Conservation (phyloP, 2,113 vertebrate species). For the Pampusana beccarii region DNA sequence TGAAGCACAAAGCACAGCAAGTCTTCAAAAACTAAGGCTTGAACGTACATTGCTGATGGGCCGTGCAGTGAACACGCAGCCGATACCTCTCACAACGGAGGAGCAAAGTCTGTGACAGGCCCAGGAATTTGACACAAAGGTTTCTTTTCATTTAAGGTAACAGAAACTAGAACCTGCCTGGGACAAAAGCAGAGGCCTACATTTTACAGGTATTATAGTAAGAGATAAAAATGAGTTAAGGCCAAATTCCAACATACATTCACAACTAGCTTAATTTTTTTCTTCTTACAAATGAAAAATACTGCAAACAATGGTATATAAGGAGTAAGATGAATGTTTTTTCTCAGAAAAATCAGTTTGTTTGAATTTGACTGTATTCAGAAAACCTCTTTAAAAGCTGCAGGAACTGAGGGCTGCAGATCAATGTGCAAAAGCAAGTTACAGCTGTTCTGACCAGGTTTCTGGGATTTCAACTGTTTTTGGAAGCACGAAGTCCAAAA, state of each 20-base stretch:
- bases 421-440: background rate
- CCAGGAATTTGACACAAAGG: background rate
- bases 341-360: background rate
- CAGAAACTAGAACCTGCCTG: background rate
- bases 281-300: background rate
- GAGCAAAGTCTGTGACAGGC: background rate
- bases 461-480: background rate
- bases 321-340: background rate
- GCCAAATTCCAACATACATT: constrained; percentile 53
- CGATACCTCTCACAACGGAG: background rate
- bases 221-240: constrained; percentile 38
- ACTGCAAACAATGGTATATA: background rate
- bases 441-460: background rate
- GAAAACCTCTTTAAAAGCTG: background rate
- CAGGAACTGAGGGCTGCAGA: background rate
- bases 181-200: background rate
- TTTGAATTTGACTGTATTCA: background rate
- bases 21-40: constrained; percentile 25
- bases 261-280: background rate
- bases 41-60: background rate
- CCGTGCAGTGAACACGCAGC: background rate
- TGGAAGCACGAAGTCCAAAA: background rate
- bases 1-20: background rate
- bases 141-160: background rate
- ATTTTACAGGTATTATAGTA: background rate